Percentiles rank a stretch among this genome's conserved stretches.
Conservation (phyloP, 2,797 vertebrate species). For the Mico argentatus region DNA sequence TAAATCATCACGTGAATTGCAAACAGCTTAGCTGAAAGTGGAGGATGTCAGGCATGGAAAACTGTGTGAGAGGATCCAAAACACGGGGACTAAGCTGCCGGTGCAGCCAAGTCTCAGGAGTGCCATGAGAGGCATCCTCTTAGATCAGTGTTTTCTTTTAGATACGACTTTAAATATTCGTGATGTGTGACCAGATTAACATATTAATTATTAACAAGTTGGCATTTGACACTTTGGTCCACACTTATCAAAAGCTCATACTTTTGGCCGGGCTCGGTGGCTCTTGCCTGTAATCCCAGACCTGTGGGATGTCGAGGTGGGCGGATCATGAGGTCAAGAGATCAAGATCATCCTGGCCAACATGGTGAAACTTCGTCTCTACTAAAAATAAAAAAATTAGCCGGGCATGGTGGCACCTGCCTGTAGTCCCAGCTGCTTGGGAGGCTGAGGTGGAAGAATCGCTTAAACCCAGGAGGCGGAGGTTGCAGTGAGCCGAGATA, state of each 20-base stretch:
- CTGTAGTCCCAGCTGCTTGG: too few relatives aligned
- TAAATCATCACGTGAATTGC: neutral
- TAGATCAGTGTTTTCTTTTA: neutral
- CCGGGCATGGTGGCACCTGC: too few relatives aligned
- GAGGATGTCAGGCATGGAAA: neutral
- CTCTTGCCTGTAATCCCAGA: too few relatives aligned
- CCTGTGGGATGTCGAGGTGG: too few relatives aligned
- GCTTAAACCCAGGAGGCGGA: too few relatives aligned
- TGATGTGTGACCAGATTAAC: neutral
- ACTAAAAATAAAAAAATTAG: too few relatives aligned
- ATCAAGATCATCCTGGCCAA: too few relatives aligned
- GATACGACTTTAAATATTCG: neutral
- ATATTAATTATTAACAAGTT: neutral
- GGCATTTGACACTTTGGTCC: neutral
- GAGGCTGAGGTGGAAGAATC: too few relatives aligned
- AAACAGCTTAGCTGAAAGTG: neutral
- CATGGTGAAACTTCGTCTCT: too few relatives aligned
- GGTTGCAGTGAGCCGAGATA: too few relatives aligned
- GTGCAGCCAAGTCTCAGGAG: neutral
- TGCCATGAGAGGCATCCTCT: neutral
- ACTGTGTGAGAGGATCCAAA: too few relatives aligned
- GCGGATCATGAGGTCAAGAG: too few relatives aligned
- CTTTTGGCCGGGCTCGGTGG: neutral
- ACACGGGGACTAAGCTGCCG: rapidly evolving
- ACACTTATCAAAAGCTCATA: neutral